Base-by-base conservation (phyloP, 2,888 invertebrate species). In the Seira sanloemensis region DNA sequence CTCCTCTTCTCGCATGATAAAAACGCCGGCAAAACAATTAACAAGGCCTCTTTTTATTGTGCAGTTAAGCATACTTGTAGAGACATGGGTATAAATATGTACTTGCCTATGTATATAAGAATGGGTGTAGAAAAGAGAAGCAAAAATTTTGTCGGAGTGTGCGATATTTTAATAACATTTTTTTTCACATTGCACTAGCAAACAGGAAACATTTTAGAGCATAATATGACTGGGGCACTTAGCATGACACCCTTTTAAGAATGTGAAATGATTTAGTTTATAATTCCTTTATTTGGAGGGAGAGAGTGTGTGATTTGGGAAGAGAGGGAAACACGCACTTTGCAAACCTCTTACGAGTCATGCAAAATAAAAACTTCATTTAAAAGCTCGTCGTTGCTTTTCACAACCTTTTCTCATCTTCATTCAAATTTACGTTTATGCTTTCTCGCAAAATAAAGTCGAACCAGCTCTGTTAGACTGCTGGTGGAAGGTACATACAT, bases 11-110 rank as follows among this genome's bases (percentile, higher is more conserved):
- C 78, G 71, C 74, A 65, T 71, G 19, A 72, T 72, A 72, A 74
- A 80, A 67, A 62, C 23, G 68, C 79, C 79, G 79, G 74, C 79
- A 80, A 80, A 80, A 74, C 79, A 80, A 80, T 80, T 80, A 80
- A 74, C 79, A 80, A 73, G 54, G 19, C 68, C 68, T 74, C 26
- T 74, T 74, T 80, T 68, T 58, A 68, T 58, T 62, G 62, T 19
- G 62, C 21, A 62, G 62, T 62, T 62, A 62, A 62, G 21, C 62
- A 62, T 62, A n/a, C n/a, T n/a, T n/a, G n/a, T n/a, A n/a, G n/a
- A n/a, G n/a, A n/a, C n/a, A n/a, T n/a, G n/a, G n/a, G 62, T 76
- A 67, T 67, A 65, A 65, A 74, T 27, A 7, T 18, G 24, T 46
- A 37, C 46, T 21, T 2, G 9, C 68, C 1, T 68, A 75, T 50